A percentile compares a stretch with the other conserved stretches of the same genome.
Conservation (phyloP, 1,140 invertebrate species). For the Chlorops oryzae region DNA sequence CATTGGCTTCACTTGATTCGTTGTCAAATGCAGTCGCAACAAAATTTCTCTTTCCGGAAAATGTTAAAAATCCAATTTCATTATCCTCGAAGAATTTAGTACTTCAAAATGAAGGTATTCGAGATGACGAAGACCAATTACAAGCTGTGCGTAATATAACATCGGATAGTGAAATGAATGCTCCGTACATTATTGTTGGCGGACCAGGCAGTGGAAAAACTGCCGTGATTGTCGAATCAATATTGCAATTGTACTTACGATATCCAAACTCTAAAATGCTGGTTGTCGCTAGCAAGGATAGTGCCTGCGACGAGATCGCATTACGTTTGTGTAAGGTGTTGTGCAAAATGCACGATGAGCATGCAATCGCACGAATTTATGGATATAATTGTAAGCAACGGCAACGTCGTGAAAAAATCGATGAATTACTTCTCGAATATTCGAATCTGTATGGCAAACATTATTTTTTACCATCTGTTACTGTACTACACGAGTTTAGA, state of each 20-base stretch:
- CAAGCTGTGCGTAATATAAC: slow-evolving; percentile 62
- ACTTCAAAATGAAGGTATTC: slow-evolving; percentile 19
- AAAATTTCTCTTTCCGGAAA: slow-evolving; percentile 27
- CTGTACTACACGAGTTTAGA: slow-evolving; percentile 37
- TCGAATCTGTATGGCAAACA: slow-evolving; percentile 34
- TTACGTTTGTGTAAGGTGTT: slow-evolving; percentile 50
- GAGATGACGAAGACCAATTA: slow-evolving; percentile 57
- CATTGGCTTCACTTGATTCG: slow-evolving; percentile 23
- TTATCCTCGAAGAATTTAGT: too few species aligned
- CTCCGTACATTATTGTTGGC: slow-evolving; percentile 72
- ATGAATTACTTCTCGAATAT: slow-evolving; percentile 34
- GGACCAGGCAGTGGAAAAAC: slow-evolving; percentile 75
- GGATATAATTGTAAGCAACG: slow-evolving; percentile 47
- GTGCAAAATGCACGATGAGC: slow-evolving; percentile 32
- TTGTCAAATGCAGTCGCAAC: slow-evolving; percentile 16
- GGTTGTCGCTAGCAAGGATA: slow-evolving; percentile 68
- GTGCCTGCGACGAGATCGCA: slow-evolving; percentile 69
- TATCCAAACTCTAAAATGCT: slow-evolving; percentile 53
- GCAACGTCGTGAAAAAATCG: slow-evolving; percentile 40
- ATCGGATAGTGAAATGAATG: slow-evolving; percentile 52
- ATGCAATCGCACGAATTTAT: slow-evolving; percentile 48
- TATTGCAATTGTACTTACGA: slow-evolving; percentile 50
- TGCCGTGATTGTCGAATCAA: slow-evolving; percentile 67
- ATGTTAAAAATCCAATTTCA: slow-evolving; percentile 9
- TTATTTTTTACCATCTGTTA: slow-evolving; percentile 34